Base-by-base conservation (phyloP, 2,888 invertebrate species). In the Polyploca ridens region DNA sequence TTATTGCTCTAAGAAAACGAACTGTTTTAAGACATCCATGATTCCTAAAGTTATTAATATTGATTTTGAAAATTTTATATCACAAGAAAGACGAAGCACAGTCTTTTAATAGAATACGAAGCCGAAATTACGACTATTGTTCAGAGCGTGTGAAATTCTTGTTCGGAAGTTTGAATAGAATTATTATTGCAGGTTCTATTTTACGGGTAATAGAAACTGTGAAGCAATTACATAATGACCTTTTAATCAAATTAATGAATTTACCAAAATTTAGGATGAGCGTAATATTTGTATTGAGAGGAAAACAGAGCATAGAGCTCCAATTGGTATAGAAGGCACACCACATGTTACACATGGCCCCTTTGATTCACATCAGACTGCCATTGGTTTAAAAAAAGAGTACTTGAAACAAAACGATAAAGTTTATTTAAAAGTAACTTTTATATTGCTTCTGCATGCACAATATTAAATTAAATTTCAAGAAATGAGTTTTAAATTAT, bases 101-200 rank as follows among this genome's bases (percentile, higher is more conserved):
- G n/a, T 41, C 3, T 41, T 41, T 61, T 19, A 54, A 35, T 62
- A 66, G 63, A 38, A 19, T n/a, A 68, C 67, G 70, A 64, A 61
- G 62, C 62, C 72, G 76, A 80, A 81, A 83, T 81, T 76, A 77
- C 74, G 70, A 73, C 76, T 78, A 83, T 86, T 84, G 83, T 86
- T 79, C 73, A 75, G 72, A 81, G 72, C 83, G 84, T 85, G 85
- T 82, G 86, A 88, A 87, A 83, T 82, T 75, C 68, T 69, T 71
- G 70, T 65, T 75, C 65, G 68, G 71, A 70, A 73, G 67, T 75
- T 75, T 72, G 74, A 76, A 84, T 84, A 80, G 78, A 71, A 76
- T 54, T 74, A 69, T 71, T 66, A 73, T 70, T 66, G 69, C 67
- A 58, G 68, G 66, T 62, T 76, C 63, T 75, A 76, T 81, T 78